Base-by-base conservation (phyloP, 2,113 vertebrate genomes). In the Oreochromis spilurus region DNA sequence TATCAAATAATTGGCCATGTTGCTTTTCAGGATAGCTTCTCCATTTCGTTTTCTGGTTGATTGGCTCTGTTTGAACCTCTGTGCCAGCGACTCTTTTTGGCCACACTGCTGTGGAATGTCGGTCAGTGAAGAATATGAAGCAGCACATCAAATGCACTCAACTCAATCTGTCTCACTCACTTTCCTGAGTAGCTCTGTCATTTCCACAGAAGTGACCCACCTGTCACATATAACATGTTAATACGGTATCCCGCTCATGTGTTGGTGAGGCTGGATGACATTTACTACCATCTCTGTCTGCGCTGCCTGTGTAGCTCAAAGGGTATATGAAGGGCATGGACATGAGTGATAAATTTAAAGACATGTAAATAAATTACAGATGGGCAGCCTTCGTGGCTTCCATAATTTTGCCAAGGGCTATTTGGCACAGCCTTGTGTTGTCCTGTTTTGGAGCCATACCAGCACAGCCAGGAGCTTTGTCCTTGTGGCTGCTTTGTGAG, bases 391-490 rank as follows among this genome's bases (percentile, higher is more conserved):
- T 92, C 82, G 48, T 87, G 90, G 90, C 87, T 82, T 84, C 78
- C 80, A 45, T 70, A 83, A 86, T 75, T 86, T 89, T 87, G 94
- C 95, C 91, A 84, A 85, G 80, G 91, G 92, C 92, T 86, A 40
- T 91, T 95, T 95, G 94, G 94, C 93, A 90, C 60, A 21, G 31
- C 60, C 85, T 82, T 7, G 58, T 89, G 92, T 88, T 90, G 91
- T 93, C 92, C 93, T 89, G 89, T 90, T 92, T 65, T 77, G 89
- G 85, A 92, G 93, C 90, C 90, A 92, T 84, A 90, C 91, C 92
- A 87, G 86, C 95, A 81, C 93, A 94, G 91, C 91, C 92, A 88
- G 91, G 84, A 91, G 91, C 93, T 93, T 93, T 94, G 95, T 96
- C 94, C 94, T 94, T 91, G 90, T 89, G 94, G 86, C 83, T 88